phyloP scores from a whole-genome alignment of 2,888 invertebrate species.

The Oithona nana region DNA sequence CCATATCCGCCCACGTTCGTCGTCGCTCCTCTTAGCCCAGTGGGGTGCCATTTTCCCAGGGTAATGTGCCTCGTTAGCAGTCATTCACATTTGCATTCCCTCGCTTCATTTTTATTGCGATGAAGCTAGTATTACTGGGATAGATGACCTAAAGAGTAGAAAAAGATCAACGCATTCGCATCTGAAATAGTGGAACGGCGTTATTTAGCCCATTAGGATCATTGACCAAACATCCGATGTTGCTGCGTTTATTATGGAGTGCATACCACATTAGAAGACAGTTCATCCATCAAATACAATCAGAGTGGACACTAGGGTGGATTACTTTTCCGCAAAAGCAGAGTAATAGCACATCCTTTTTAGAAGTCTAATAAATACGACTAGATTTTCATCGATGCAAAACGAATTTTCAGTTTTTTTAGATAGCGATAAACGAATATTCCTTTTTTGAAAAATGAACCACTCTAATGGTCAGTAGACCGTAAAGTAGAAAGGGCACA shows the following conservation, averaged over 20 bases:
- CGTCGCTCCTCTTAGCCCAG: neutral
- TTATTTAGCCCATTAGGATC: neutral
- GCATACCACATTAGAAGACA: neutral
- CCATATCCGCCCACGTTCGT: neutral
- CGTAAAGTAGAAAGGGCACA: neutral
- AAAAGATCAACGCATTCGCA: too few relatives aligned
- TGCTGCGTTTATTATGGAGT: neutral
- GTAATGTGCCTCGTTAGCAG: neutral
- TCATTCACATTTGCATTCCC: neutral
- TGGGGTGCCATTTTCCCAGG: neutral
- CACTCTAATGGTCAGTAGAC: too few relatives aligned
- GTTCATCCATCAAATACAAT: neutral
- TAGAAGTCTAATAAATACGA: too few relatives aligned
- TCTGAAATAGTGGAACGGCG: too few relatives aligned
- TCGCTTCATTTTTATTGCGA: neutral
- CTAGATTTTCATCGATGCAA: too few relatives aligned
- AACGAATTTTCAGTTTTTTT: too few relatives aligned
- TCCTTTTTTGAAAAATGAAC: too few relatives aligned
- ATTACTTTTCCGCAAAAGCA: too few relatives aligned
- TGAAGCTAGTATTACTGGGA: too few relatives aligned
- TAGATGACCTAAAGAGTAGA: neutral
- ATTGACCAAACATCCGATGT: neutral
- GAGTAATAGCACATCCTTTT: too few relatives aligned
- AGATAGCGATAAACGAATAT: too few relatives aligned
- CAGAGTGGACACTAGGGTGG: neutral